Evolutionary conservation across 2,113 vertebrate species (phyloP).

Genomic region (Trochalopteron elliotii): DNA sequence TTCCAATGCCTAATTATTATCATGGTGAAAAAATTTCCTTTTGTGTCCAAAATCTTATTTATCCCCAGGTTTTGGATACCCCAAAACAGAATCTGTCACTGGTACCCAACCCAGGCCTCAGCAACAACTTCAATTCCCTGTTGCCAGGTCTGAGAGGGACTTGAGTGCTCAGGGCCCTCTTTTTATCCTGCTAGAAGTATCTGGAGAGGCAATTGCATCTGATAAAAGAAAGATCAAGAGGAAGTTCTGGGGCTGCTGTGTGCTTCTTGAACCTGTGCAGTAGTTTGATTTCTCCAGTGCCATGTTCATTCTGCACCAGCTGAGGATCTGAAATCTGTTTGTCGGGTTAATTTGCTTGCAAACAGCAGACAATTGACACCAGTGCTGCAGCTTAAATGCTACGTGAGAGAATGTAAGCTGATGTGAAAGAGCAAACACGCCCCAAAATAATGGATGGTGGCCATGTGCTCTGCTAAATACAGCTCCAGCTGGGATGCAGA

Average conservation of each 20-base stretch:
- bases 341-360: not conserved
- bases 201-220: not conserved
- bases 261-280: not conserved
- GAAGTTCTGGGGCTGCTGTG: not conserved
- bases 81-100: not conserved
- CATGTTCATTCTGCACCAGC: not conserved
- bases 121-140: not conserved
- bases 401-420: not conserved
- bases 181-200: not conserved
- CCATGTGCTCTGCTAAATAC: not conserved
- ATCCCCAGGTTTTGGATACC: not conserved
- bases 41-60: not conserved
- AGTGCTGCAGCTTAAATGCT: not conserved
- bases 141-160: not conserved
- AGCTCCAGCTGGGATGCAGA: not conserved
- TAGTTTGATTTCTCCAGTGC: not conserved
- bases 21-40: not conserved
- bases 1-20: not conserved
- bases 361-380: conserved; percentile 33
- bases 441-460: not conserved
- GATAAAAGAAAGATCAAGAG: not conserved
- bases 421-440: not conserved
- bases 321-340: not conserved
- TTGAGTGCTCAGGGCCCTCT: not conserved
- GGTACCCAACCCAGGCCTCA: not conserved